Percentiles rank a stretch among this genome's conserved stretches.
Evolutionary conservation across 1,140 invertebrate genomes (phyloP).

Genomic region (Drosophila murphyi): DNA sequence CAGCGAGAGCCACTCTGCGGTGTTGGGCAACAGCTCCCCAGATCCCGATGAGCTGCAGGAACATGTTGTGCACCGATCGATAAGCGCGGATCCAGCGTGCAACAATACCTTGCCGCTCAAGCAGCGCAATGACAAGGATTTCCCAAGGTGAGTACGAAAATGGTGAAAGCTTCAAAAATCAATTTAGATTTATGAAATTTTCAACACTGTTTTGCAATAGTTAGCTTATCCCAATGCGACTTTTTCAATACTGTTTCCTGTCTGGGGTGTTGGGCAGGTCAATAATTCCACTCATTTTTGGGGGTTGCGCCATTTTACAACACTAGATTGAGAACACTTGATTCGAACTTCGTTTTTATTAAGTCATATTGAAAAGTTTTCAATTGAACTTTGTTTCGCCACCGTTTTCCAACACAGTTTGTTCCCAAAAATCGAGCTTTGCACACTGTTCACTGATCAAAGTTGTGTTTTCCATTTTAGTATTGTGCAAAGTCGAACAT

Average conservation of each 20-base stretch:
- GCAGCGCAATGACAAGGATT: constrained; percentile 61
- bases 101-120: not conserved
- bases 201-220: not conserved
- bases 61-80: constrained; percentile 60
- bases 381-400: not conserved
- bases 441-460: constrained; percentile 6
- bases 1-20: constrained; percentile 54
- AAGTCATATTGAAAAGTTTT: too few relatives aligned
- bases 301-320: not conserved
- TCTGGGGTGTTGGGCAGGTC: too few relatives aligned
- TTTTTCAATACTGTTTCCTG: too few relatives aligned
- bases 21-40: constrained; percentile 24
- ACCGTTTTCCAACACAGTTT: constrained; percentile 6
- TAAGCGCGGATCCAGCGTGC: constrained; percentile 58
- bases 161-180: constrained; percentile 1
- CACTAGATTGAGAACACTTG: not conserved
- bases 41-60: constrained; percentile 24
- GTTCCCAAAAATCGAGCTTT: constrained; percentile 8
- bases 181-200: not conserved
- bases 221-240: not conserved
- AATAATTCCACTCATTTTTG: too few relatives aligned
- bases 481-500: constrained; percentile 16
- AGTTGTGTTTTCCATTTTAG: constrained; percentile 22
- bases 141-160: constrained; percentile 64
- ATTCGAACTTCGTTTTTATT: not conserved